phyloP scores from a whole-genome alignment of 2,888 invertebrate genomes.

The Ypsolopha scabrella region DNA sequence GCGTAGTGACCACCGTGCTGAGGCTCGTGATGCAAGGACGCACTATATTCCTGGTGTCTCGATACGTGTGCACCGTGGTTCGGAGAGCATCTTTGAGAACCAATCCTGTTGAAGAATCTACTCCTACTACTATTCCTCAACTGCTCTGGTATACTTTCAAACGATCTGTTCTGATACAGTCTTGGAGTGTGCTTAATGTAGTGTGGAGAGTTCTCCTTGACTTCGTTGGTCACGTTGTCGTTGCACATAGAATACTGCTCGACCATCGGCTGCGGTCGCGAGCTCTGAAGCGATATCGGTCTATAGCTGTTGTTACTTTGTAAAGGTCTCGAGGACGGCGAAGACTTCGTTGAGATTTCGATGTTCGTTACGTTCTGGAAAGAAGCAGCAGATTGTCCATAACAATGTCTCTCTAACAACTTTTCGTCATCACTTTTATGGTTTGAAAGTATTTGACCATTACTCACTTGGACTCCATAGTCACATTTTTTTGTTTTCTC shows the following conservation, averaged over 20 bases:
- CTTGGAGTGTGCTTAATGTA: constrained; percentile 56
- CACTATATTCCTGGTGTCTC: constrained; percentile 41
- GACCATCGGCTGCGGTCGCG: constrained; percentile 34
- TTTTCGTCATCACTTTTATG: constrained; percentile 68
- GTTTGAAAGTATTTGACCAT: constrained; percentile 35
- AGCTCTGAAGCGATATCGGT: constrained; percentile 55
- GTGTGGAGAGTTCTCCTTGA: constrained; percentile 54
- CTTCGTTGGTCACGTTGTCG: constrained; percentile 48
- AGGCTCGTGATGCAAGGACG: constrained; percentile 27
- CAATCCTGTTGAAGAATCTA: constrained; percentile 57
- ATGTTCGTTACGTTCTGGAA: constrained; percentile 64
- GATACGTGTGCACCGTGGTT: constrained; percentile 38
- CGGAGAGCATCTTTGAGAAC: constrained; percentile 52
- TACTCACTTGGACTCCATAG: constrained; percentile 42
- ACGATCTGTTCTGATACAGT: constrained; percentile 58
- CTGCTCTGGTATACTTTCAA: constrained; percentile 63
- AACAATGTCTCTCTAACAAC: constrained; percentile 48
- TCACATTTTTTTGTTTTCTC: constrained; percentile 38
- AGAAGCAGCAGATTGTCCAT: constrained; percentile 44
- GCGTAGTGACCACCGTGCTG: constrained; percentile 40
- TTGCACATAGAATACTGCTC: constrained; percentile 32
- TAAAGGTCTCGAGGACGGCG: constrained; percentile 33
- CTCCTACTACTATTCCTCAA: constrained; percentile 49
- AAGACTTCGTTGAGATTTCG: constrained; percentile 54
- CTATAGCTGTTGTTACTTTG: constrained; percentile 43